phyloP scores from a whole-genome alignment of 2,888 invertebrate genomes.

The Bellardia pandia region DNA sequence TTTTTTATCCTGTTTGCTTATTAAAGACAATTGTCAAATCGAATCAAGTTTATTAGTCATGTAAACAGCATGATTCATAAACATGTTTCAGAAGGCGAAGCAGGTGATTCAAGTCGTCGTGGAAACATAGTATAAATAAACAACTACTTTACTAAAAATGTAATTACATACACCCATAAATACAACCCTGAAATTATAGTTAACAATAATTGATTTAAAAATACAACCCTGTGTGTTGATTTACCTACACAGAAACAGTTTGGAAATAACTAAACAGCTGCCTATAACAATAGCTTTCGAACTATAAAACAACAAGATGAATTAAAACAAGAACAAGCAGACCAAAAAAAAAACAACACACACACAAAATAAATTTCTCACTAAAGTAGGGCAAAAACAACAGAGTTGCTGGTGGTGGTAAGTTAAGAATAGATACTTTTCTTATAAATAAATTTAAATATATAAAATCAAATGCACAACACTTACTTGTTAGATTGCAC shows the following conservation, averaged over 20 bases:
- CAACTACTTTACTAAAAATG: background rate
- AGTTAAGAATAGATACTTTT: slow-evolving; percentile 11
- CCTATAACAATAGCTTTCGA: background rate
- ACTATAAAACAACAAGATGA: background rate
- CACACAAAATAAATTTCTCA: background rate
- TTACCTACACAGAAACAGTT: background rate
- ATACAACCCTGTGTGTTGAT: slow-evolving; percentile 19
- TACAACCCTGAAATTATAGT: slow-evolving; percentile 20
- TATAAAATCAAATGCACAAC: background rate
- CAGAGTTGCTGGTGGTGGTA: slow-evolving; percentile 21
- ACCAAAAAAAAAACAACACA: background rate
- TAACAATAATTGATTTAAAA: background rate
- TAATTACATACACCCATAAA: background rate
- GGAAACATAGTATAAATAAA: too few relatives aligned
- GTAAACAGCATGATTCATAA: too few relatives aligned
- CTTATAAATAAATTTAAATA: background rate
- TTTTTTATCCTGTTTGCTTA: too few relatives aligned
- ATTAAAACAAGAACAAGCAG: slow-evolving; percentile 8
- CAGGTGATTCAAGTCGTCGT: too few relatives aligned
- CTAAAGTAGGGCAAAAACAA: slow-evolving; percentile 46
- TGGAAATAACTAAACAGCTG: background rate
- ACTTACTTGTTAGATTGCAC: slow-evolving; percentile 74
- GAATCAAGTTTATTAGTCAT: too few relatives aligned
- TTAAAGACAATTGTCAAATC: too few relatives aligned
- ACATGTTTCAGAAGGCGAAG: too few relatives aligned